Evolutionary conservation across 2,797 vertebrate species (phyloP), one percentile per base, ranked within the genome.

Genomic region (Holocentrus rufus): DNA sequence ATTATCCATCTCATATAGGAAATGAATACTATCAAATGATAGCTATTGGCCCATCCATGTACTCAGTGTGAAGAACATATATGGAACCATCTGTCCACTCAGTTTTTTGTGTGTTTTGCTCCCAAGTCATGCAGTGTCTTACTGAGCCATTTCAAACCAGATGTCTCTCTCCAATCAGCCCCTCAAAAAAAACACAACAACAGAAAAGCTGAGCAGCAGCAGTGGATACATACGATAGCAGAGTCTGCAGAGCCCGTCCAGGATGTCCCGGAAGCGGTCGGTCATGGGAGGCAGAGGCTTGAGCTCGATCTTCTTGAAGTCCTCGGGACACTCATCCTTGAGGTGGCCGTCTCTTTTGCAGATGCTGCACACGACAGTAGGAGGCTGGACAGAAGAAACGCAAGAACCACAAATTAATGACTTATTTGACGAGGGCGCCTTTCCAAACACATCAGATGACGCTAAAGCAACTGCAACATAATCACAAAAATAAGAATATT

Each of bases 221-320:
- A 20, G 9, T 17, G 42, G 2, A 8, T 9, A 88, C 95, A 80
- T 90, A 99, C 98, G 95, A 92, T 96, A 98, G 89, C 98, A 99
- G 71, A 95, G 91, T 82, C 91, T 95, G 91, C 97, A 98, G 65
- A 99, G 95, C 67, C 94, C 91, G 68, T 99, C 96, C 15, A 99
- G 96, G 89, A 99, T 97, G n/a, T 96, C 95, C 66, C 96, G 93
- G 93, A 98, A 99, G 85, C 89, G 92, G 18, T 94, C 94, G 30
- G 94, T 96, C 96, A 98, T 97, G 3, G 96, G 95, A 59, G 97
- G 97, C 81, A 99, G 93, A 76, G 94, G 94, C 77, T 95, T 96
- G 85, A 99, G 91, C 90, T 98, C 98, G 14, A 98, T 98, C 94
- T 98, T 99, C 93, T 98, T 98, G 80, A 99, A 99, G 94, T 99